Conservation (phyloP, 2,888 invertebrate species). For the Aphidoletes aphidimyza region DNA sequence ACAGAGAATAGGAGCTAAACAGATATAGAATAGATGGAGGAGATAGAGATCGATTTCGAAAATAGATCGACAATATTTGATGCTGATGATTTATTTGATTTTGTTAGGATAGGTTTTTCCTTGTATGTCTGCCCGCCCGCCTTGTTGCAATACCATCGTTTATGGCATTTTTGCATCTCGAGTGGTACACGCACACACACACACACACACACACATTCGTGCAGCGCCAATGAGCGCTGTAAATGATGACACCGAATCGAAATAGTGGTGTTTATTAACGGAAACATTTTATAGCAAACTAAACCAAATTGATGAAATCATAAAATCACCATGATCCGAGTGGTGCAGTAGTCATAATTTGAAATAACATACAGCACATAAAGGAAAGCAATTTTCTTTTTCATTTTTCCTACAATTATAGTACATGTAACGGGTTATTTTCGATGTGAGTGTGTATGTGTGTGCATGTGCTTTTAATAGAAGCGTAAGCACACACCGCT, state of each 20-base stretch:
- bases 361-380: not conserved
- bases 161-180: too few relatives aligned
- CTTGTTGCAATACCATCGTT: too few relatives aligned
- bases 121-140: too few relatives aligned
- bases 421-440: too few relatives aligned
- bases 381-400: too few relatives aligned
- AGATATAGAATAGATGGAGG: not conserved
- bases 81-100: not conserved
- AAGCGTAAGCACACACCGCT: too few relatives aligned
- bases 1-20: not conserved
- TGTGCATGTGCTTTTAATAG: too few relatives aligned
- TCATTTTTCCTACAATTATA: too few relatives aligned
- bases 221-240: not conserved
- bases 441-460: too few relatives aligned
- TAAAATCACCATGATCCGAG: not conserved
- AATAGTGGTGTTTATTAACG: not conserved
- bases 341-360: not conserved
- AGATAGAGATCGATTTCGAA: not conserved
- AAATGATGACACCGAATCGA: not conserved
- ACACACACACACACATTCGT: too few relatives aligned
- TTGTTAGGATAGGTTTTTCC: not conserved
- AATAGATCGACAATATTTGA: not conserved
- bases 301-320: conserved; percentile 7
- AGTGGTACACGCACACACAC: too few relatives aligned
- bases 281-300: not conserved